phyloP scores from a whole-genome alignment of 2,888 invertebrate genomes.

The Drosophila limbata region DNA sequence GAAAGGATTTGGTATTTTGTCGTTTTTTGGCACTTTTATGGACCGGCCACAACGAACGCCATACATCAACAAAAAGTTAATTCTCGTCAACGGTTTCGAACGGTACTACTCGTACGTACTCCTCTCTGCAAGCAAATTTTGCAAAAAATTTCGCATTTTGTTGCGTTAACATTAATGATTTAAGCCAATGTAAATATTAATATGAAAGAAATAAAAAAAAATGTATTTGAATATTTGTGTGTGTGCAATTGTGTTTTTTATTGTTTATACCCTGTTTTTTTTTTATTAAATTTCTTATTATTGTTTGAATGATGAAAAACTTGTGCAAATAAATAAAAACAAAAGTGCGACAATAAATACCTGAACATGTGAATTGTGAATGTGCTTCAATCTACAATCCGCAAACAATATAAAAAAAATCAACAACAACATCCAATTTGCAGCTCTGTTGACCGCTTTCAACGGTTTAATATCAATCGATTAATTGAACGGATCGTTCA shows the following conservation, averaged over 20 bases:
- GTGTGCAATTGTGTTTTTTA: slow-evolving; percentile 3
- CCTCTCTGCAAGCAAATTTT: slow-evolving; percentile 32
- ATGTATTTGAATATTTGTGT: slow-evolving; percentile 1
- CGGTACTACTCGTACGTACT: slow-evolving; percentile 51
- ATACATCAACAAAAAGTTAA: slow-evolving; percentile 60
- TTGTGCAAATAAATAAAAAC: slow-evolving; percentile 2
- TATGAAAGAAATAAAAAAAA: neutral
- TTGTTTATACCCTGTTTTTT: neutral
- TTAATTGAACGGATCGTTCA: slow-evolving; percentile 50
- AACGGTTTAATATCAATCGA: slow-evolving; percentile 53
- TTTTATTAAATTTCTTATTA: neutral
- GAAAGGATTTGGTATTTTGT: slow-evolving; percentile 36
- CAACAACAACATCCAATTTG: slow-evolving; percentile 17
- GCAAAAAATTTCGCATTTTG: slow-evolving; percentile 17
- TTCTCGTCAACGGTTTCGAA: slow-evolving; percentile 67
- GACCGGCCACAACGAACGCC: slow-evolving; percentile 49
- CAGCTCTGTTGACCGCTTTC: slow-evolving; percentile 25
- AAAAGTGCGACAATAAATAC: neutral
- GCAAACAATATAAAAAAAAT: slow-evolving; percentile 11
- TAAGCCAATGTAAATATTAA: slow-evolving; percentile 46
- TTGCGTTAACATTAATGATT: slow-evolving; percentile 46
- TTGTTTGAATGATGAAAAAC: neutral
- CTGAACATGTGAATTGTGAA: neutral
- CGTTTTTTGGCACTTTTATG: slow-evolving; percentile 15
- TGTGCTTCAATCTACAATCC: neutral